Evolutionary conservation across 2,113 vertebrate species (phyloP).

Genomic region (Stomatorhinus ivindoensis): DNA sequence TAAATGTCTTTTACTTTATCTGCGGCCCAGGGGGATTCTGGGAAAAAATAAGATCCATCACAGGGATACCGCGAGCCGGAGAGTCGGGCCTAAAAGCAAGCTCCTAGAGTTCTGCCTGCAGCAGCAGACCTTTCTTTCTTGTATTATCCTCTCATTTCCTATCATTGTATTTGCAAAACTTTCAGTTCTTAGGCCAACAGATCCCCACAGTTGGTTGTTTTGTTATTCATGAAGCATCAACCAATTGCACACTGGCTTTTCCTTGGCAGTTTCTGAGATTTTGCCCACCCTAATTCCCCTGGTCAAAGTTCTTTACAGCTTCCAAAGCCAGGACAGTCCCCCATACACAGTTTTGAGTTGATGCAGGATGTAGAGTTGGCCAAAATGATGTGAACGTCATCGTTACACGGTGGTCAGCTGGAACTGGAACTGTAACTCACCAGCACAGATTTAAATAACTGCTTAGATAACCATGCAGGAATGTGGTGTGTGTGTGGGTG

Average conservation of each 20-base stretch:
- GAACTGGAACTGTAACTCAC: conserved; percentile 24
- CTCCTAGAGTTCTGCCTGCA: not conserved
- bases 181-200: not conserved
- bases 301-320: conserved; percentile 30
- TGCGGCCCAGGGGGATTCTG: conserved; percentile 6
- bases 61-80: not conserved
- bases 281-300: conserved; percentile 33
- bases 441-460: conserved; percentile 28
- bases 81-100: not conserved
- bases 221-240: not conserved
- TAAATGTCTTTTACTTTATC: conserved; percentile 21
- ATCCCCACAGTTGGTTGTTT: not conserved
- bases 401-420: conserved; percentile 32
- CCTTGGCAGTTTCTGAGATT: conserved; percentile 11
- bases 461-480: conserved; percentile 40
- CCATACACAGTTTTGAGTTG: conserved; percentile 35
- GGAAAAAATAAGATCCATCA: not conserved
- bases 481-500: not conserved
- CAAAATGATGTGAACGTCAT: conserved; percentile 41
- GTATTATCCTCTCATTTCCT: not conserved
- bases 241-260: not conserved
- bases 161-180: not conserved
- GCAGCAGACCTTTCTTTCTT: not conserved
- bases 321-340: conserved; percentile 21
- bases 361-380: conserved; percentile 38